Conservation (phyloP, 1,140 invertebrate species). For the Tetragonula clypearis region DNA sequence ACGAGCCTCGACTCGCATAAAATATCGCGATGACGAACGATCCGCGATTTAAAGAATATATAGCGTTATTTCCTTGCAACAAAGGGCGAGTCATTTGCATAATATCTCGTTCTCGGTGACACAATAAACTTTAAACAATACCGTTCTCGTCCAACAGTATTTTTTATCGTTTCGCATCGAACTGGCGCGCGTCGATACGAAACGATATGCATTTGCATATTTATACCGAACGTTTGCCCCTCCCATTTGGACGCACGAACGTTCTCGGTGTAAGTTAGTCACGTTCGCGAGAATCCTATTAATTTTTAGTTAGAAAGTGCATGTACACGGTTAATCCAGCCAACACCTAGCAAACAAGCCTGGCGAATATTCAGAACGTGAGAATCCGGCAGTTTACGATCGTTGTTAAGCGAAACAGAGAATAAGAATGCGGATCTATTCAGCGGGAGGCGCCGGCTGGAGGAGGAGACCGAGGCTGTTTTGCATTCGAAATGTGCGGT, state of each 20-base stretch:
- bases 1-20: background rate
- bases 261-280: background rate
- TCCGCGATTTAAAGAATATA: background rate
- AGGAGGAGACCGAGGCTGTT: background rate
- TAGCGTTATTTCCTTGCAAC: background rate
- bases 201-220: background rate
- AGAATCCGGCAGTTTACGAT: conserved; percentile 3
- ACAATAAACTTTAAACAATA: background rate
- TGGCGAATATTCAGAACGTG: background rate
- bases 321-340: background rate
- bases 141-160: background rate
- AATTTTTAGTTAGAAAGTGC: conserved; percentile 3
- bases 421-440: background rate
- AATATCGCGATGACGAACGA: background rate
- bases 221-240: background rate
- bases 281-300: background rate
- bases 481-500: conserved; percentile 21
- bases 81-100: background rate
- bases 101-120: background rate
- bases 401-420: background rate
- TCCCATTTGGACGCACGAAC: background rate
- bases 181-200: too few relatives aligned
- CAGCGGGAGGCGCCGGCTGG: too few relatives aligned
- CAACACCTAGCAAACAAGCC: background rate
- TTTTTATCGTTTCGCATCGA: background rate